Percentiles rank a stretch among this genome's conserved stretches.
Evolutionary conservation across 2,888 invertebrate genomes (phyloP).

Genomic region (Phytoseiulus persimilis): DNA sequence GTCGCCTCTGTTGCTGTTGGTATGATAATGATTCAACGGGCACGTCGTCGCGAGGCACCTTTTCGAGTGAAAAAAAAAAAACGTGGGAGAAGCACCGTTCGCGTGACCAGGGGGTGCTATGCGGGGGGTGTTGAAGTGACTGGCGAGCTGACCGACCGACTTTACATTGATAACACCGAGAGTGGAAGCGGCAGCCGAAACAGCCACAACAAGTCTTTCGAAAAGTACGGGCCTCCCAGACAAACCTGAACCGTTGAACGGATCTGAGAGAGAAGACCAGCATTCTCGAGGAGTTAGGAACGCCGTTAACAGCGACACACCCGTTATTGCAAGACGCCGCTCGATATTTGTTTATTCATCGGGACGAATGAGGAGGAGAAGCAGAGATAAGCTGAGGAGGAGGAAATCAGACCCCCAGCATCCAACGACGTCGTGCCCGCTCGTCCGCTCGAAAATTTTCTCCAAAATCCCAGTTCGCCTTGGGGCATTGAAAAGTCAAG

Average conservation of each 20-base stretch:
- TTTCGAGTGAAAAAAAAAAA: not conserved
- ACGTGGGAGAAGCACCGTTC: not conserved
- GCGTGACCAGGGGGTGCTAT: not conserved
- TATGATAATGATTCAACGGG: not conserved
- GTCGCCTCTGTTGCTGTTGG: not conserved
- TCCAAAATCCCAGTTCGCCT: not conserved
- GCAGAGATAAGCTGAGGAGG: too few species aligned
- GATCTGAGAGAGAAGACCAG: not conserved
- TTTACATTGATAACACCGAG: not conserved
- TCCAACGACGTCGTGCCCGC: too few species aligned
- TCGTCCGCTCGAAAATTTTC: not conserved
- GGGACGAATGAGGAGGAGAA: too few species aligned
- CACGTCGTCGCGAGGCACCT: not conserved
- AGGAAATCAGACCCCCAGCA: too few species aligned
- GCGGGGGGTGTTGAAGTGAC: not conserved
- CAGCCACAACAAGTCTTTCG: not conserved
- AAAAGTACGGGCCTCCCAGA: not conserved
- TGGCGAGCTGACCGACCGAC: not conserved
- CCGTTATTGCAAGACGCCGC: not conserved
- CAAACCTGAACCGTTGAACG: not conserved
- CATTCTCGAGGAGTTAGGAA: not conserved
- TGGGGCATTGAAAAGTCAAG: not conserved
- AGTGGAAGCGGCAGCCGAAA: not conserved
- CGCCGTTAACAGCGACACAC: not conserved
- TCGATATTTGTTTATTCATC: too few species aligned